Percentiles rank a stretch among this genome's conserved stretches.
Evolutionary conservation across 2,113 vertebrate species (phyloP).

Genomic region (Pangasianodon hypophthalmus): DNA sequence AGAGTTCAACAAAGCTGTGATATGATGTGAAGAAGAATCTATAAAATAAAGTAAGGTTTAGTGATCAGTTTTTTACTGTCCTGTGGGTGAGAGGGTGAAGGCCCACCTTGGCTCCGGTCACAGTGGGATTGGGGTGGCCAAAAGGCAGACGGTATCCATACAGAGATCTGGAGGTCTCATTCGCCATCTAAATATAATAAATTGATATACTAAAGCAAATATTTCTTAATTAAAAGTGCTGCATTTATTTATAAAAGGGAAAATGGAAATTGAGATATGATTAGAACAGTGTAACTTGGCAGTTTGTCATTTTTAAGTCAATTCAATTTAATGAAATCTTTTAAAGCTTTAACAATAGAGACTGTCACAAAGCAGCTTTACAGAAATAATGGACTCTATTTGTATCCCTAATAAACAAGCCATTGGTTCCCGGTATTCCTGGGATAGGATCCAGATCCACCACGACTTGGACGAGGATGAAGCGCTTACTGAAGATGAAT

Average conservation of each 20-base stretch:
- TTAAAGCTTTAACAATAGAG: background rate
- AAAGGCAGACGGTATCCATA: slow-evolving; percentile 69
- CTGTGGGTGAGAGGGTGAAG: background rate
- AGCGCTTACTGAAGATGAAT: background rate
- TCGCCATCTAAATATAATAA: slow-evolving; percentile 80
- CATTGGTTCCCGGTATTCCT: background rate
- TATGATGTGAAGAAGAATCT: background rate
- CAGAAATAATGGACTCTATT: background rate
- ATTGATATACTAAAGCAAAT: background rate
- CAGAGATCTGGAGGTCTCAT: slow-evolving; percentile 78
- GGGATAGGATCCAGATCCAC: background rate
- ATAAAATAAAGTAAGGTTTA: background rate
- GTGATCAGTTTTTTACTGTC: background rate
- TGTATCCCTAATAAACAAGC: background rate
- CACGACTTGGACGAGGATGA: background rate
- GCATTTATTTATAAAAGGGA: background rate
- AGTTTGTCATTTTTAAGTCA: background rate
- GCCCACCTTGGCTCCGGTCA: slow-evolving; percentile 67
- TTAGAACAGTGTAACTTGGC: background rate
- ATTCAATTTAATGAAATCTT: background rate
- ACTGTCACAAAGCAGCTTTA: background rate
- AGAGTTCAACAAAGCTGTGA: background rate
- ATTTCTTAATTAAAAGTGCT: background rate
- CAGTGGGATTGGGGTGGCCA: slow-evolving; percentile 75
- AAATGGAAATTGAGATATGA: background rate